Base-by-base conservation (phyloP, 2,888 invertebrate species). In the Perdita meconis region DNA sequence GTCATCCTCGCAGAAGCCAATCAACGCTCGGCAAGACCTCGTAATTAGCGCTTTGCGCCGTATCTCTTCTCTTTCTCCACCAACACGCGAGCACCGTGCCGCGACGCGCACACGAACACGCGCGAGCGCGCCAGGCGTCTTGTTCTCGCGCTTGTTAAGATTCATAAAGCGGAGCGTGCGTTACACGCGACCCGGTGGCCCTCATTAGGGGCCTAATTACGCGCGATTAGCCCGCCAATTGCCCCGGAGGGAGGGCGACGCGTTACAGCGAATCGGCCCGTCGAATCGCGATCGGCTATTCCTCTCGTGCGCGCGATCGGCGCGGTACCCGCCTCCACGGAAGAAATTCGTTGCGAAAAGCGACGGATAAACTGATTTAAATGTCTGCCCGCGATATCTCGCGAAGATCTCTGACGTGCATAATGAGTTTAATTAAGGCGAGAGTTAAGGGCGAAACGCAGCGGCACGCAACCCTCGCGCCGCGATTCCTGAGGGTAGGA, bases 161-260 rank as follows among this genome's bases (percentile, higher is more conserved):
- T 86, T 85, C 83, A 85, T 86, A 83, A 83, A 53, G 75, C 67
- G 72, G 71, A 82, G 74, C 74, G 72, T 69, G 76, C 75, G 75
- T 83, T 82, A 88, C 88, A 87, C 87, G 88, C 88, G 89, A 88
- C 88, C 86, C 82, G 72, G 75, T 82, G 81, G 78, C 85, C 86
- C 86, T 88, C 86, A 88, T 88, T 88, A 89, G 85, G 76, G 73
- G 78, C 55, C 80, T 88, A 88, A 88, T 88, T 89, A 85, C 83
- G 80, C 68, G 82, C 87, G 87, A 88, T 88, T 89, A 89, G 84
- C 80, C 81, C 69, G 74, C 86, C 88, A 87, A 89, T 89, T 88
- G 86, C 84, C 79, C 68, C 30, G 30, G 30, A 66, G 74, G 67
- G 68, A 66, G 74, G 67, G 68, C 82, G 83, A 87, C 82, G 81